phyloP scores from a whole-genome alignment of 2,797 vertebrate species.

The Acestrorhynchus altus region DNA sequence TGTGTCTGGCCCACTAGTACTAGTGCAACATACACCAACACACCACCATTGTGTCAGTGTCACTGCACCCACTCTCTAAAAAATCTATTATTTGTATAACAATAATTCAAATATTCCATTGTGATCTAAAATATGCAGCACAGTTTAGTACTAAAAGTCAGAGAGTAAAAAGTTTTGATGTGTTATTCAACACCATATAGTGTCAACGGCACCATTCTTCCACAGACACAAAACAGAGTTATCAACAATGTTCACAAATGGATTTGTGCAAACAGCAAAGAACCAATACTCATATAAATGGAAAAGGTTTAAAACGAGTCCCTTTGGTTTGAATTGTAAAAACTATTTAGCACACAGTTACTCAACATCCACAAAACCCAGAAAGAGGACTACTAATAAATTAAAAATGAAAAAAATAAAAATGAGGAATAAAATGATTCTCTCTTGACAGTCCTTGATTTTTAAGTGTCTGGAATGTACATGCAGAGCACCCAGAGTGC shows the following conservation, averaged over 20 bases:
- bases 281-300: slow-evolving; percentile 18
- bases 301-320: neutral
- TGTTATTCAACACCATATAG: neutral
- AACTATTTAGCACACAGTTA: neutral
- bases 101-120: no score
- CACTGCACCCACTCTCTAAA: no score
- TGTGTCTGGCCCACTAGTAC: no score
- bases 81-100: no score
- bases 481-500: neutral
- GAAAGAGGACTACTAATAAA: slow-evolving; percentile 52
- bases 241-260: neutral
- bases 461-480: slow-evolving; percentile 10
- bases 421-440: slow-evolving; percentile 26
- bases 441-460: neutral
- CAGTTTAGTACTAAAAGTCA: neutral
- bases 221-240: slow-evolving; percentile 3
- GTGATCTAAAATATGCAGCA: neutral
- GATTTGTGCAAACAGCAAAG: neutral
- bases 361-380: slow-evolving; percentile 10
- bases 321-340: neutral
- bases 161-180: neutral
- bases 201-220: neutral
- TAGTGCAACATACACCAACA: no score
- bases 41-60: no score
- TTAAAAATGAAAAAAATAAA: slow-evolving; percentile 41